Evolutionary conservation across 2,797 vertebrate species (phyloP).

Genomic region (Linurgus olivaceus): DNA sequence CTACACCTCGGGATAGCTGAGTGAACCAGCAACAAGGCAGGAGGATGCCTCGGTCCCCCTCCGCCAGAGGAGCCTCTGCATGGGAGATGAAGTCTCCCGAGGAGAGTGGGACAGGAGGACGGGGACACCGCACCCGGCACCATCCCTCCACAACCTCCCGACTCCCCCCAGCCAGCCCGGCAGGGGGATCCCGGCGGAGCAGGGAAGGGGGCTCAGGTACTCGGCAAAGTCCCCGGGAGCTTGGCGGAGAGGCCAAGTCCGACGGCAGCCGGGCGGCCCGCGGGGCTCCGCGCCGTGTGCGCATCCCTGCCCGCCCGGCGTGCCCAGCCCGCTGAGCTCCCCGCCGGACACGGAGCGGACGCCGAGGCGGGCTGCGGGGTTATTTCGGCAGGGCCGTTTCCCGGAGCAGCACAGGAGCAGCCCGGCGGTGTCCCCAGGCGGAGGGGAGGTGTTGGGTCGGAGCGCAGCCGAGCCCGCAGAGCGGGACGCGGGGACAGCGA

Average conservation of each 20-base stretch:
- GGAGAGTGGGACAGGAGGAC: not conserved
- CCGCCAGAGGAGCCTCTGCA: not conserved
- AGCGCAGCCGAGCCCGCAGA: not conserved
- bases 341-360: accelerated
- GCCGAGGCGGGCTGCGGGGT: not conserved
- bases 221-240: not conserved
- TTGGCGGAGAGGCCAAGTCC: not conserved
- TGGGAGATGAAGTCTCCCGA: not conserved
- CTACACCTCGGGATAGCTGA: not conserved
- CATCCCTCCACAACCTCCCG: not conserved
- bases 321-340: not conserved
- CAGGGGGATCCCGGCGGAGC: no score
- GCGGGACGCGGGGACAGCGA: not conserved
- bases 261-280: not conserved
- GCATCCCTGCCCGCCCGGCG: no score
- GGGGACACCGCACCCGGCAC: not conserved
- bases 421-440: accelerated
- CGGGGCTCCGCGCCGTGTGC: no score
- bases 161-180: no score
- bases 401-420: not conserved
- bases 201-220: no score
- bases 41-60: not conserved
- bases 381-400: accelerated
- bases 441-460: no score
- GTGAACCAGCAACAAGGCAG: not conserved